Conservation (phyloP, 1,140 invertebrate genomes). For the Adoxophyes honmai region DNA sequence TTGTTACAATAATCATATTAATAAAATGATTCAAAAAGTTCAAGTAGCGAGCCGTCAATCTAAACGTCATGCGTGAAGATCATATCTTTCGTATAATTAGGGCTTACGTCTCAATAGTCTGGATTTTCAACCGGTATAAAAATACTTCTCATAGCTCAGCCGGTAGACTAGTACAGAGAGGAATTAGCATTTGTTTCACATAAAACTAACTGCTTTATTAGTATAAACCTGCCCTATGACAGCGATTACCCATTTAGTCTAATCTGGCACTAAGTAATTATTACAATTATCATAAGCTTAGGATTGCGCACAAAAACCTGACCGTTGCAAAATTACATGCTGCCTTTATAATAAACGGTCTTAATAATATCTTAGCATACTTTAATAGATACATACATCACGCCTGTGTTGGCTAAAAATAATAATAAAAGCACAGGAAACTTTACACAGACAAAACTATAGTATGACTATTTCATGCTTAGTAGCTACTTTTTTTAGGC, state of each 20-base stretch:
- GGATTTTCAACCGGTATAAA: not conserved
- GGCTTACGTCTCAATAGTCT: not conserved
- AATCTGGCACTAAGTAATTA: slow-evolving; percentile 14
- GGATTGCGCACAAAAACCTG: not conserved
- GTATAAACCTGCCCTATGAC: not conserved
- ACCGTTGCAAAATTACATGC: not conserved
- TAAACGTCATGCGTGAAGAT: too few species aligned
- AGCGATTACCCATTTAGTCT: slow-evolving; percentile 6
- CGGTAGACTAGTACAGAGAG: not conserved
- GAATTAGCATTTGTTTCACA: slow-evolving; percentile 9
- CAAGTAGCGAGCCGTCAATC: too few species aligned
- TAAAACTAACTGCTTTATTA: slow-evolving; percentile 14
- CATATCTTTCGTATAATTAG: not conserved
- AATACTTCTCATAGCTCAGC: slow-evolving; percentile 3
- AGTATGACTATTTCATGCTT: too few species aligned
- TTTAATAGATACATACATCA: too few species aligned
- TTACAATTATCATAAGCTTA: slow-evolving; percentile 12
- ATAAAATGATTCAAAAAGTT: too few species aligned
- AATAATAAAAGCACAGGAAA: too few species aligned
- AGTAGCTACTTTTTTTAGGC: too few species aligned
- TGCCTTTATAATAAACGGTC: not conserved
- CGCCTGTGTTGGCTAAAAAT: too few species aligned
- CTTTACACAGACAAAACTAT: too few species aligned
- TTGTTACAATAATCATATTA: too few species aligned
- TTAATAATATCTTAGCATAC: too few species aligned